Evolutionary conservation across 2,797 vertebrate genomes (phyloP), one percentile per base, ranked within the genome.

Genomic region (Aldrovandia affinis): DNA sequence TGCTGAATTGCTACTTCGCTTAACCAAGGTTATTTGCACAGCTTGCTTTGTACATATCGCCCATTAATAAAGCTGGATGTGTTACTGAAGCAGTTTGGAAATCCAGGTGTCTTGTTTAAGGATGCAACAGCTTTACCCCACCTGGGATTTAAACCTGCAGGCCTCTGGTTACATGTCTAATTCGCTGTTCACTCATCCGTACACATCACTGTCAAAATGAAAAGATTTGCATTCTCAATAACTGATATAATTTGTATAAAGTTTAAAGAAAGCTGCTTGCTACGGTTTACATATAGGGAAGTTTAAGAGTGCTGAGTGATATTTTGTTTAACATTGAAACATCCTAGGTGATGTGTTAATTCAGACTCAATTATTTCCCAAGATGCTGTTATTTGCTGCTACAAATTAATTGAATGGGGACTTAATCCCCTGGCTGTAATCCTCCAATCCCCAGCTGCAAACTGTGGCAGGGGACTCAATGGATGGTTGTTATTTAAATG

Each of bases 331-430:
- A 30, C 89, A 89, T 88, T 83, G 90, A 92, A 88, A 93, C 89
- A 90, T 91, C 88, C 86, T 86, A 84, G 83, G 86, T 92, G 91
- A 94, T 92, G 93, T 94, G 92, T 95, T 94, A 94, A 95, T 94
- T 95, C 93, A 94, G 92, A 94, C 90, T 92, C 89, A 92, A 92
- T 92, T 89, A 95, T 96, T 95, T 95, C 94, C 93, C 94, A 78
- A 81, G 91, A 93, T 90, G 87, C 90, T 70, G 4, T 80, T 80
- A 89, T 88, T 88, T 75, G 8, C n/a, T 22, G 82, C 65, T 83
- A 83, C 86, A 91, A 92, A 84, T 92, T 94, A 94, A 95, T 95
- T 95, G 92, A 95, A 94, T 94, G 88, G 88, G 75, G 88, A 91
- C 86, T 90, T 95, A 94, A 95, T 94, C 91, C 90, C 33, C 33